Conservation (phyloP, 1,140 invertebrate genomes). For the Dreissena rostriformis region DNA sequence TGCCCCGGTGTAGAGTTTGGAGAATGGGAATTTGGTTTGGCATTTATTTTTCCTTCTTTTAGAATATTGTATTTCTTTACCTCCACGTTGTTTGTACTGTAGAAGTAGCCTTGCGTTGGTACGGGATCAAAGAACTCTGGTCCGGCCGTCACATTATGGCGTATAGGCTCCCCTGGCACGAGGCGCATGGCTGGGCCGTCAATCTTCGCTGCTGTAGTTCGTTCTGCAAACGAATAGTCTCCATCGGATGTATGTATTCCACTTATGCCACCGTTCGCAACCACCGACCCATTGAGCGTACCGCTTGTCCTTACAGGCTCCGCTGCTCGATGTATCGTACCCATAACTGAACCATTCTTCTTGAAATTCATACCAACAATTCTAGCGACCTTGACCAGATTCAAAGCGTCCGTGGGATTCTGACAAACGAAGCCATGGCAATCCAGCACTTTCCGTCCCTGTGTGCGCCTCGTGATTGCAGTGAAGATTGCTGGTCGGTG, state of each 20-base stretch:
- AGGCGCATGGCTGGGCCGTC: slow-evolving; percentile 57
- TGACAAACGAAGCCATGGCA: slow-evolving; percentile 99
- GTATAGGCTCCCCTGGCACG: slow-evolving; percentile 51
- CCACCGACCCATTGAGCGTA: background rate
- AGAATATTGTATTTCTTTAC: slow-evolving; percentile 73
- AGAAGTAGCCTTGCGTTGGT: slow-evolving; percentile 75
- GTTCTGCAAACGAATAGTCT: background rate
- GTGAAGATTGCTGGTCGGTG: slow-evolving; percentile 98
- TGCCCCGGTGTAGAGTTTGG: background rate
- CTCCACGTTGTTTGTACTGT: slow-evolving; percentile 65
- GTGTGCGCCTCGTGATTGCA: slow-evolving; percentile 95
- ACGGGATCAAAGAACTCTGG: slow-evolving; percentile 72
- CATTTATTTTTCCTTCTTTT: slow-evolving; percentile 18
- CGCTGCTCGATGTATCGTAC: slow-evolving; percentile 7
- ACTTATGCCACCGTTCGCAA: background rate
- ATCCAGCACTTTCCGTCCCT: slow-evolving; percentile 98
- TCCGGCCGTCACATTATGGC: slow-evolving; percentile 53
- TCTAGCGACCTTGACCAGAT: slow-evolving; percentile 75
- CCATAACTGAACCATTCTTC: slow-evolving; percentile 43
- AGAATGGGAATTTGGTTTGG: slow-evolving; percentile 14
- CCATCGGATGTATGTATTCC: background rate
- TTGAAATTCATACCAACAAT: slow-evolving; percentile 69
- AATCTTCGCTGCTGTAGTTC: background rate
- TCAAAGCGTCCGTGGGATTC: slow-evolving; percentile 73
- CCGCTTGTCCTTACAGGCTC: background rate